Base-by-base conservation (phyloP, 2,888 invertebrate genomes). In the Melolontha melolontha region DNA sequence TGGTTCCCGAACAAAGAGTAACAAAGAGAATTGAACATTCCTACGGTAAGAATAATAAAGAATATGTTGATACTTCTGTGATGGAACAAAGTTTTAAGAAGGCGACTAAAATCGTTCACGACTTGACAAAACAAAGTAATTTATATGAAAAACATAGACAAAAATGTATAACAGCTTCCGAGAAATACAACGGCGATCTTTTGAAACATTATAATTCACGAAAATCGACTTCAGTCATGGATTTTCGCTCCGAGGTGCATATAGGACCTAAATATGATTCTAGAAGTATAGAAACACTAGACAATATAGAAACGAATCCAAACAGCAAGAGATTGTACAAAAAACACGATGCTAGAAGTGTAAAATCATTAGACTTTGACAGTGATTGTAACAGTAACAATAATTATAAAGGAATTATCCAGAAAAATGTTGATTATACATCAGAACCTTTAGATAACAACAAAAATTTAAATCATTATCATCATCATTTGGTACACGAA, bases 331-430 rank as follows among this genome's bases (percentile, higher is more conserved):
- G 77, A 68, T 39, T 77, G 29, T 78, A 79, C 65, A 79, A 78
- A 64, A 80, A 78, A 72, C 78, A 85, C 16, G 86, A 87, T 76
- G 84, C 86, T 7, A 82, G 91, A 55, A 91, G 90, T 78, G 89
- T 91, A 0, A 91, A 91, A 74, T 91, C 92, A 0, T 84, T 92
- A 7, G 93, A 93, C 77, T 91, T 92, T 74, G 92, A 93, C 78
- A 91, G 91, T n/a, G 93, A 93, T 77, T 79, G 79, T 66, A 82
- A 80, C 68, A 67, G 78, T 78, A 2, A 76, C 71, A 2, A 71
- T 55, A 22, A 71, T 67, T 51, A 70, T 52, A 63, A 66, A 47
- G 70, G 34, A 64, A 71, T 51, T 0, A 49, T 54, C 6, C 73
- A 73, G 39, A 81, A 80, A 71, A 75, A 80, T 66, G 80, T 86